Base-by-base conservation (phyloP, 2,113 vertebrate species). In the Leptosomus discolor region DNA sequence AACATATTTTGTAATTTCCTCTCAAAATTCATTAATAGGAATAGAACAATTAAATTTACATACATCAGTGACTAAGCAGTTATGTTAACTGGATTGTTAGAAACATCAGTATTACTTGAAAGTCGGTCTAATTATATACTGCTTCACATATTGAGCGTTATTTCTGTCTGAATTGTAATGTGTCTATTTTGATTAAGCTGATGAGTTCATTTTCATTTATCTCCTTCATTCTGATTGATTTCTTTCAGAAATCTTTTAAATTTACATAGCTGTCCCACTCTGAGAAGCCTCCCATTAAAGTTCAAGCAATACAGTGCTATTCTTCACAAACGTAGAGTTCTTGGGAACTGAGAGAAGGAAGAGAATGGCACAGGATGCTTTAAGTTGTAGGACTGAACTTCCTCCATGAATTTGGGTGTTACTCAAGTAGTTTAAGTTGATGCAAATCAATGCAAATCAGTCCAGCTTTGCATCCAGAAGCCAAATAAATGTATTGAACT, bases 161-260 rank as follows among this genome's bases (percentile, higher is more conserved):
- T 56, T 92, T 78, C 79, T 93, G 58, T 80, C 75, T 85, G 68
- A 93, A 26, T 45, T 78, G 63, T 78, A 78, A 75, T 67, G 64
- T 64, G 73, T 60, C 39, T 94, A 46, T 88, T 94, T 91, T 92
- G 73, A 71, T 96, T 95, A 91, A 86, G 68, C 29, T 68, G 68
- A 95, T 82, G 69, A 81, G 68, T 71, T 93, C 11, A 48, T 24
- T 63, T 58, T 88, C 56, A 63, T 91, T 92, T 87, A 36, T 70
- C 45, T 79, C 54, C 12, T 68, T 76, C 37, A 60, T 73, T 78
- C 61, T 37, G 67, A 53, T 48, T 69, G 16, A 6, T 83, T 90
- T 80, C 3, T 26, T 90, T 88, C 56, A 90, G 78, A 74, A 92
- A 46, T 9, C 36, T 81, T 51, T 71, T 26, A 81, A 58, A 86